Evolutionary conservation across 2,113 vertebrate genomes (phyloP).

Genomic region (Hemiprocne comata): DNA sequence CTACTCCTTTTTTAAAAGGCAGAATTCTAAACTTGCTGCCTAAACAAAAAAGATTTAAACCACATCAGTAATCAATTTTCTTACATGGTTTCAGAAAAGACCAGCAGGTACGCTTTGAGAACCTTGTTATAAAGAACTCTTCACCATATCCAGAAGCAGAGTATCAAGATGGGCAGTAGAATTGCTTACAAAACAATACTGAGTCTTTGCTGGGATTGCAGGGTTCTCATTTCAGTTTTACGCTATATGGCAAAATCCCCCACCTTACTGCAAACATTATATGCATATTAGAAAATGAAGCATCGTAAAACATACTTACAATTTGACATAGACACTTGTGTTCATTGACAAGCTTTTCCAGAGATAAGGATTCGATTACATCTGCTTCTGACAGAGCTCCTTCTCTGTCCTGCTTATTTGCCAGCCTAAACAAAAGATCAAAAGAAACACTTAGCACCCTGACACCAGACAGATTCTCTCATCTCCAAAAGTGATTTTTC

Average conservation of each 20-base stretch:
- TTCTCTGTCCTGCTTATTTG: slow-evolving; percentile 95
- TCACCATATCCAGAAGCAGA: not conserved
- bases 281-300: not conserved
- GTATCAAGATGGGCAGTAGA: not conserved
- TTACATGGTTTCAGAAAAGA: not conserved
- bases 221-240: not conserved
- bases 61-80: not conserved
- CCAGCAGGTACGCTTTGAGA: not conserved
- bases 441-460: not conserved
- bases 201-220: not conserved
- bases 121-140: not conserved
- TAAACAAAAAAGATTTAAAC: not conserved
- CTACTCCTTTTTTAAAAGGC: not conserved
- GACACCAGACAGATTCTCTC: not conserved
- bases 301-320: slow-evolving; percentile 77
- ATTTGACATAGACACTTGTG: slow-evolving; percentile 96
- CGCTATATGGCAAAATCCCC: not conserved
- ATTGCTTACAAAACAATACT: not conserved
- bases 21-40: not conserved
- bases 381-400: slow-evolving; percentile 92
- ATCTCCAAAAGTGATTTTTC: not conserved
- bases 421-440: slow-evolving; percentile 78
- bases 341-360: slow-evolving; percentile 93
- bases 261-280: not conserved
- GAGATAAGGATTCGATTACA: slow-evolving; percentile 90